These are phyloP conservation scores for Cecropterus lyciades DNA, from an alignment of 1,140 invertebrate species.

Conservation along the genomic window DNA sequence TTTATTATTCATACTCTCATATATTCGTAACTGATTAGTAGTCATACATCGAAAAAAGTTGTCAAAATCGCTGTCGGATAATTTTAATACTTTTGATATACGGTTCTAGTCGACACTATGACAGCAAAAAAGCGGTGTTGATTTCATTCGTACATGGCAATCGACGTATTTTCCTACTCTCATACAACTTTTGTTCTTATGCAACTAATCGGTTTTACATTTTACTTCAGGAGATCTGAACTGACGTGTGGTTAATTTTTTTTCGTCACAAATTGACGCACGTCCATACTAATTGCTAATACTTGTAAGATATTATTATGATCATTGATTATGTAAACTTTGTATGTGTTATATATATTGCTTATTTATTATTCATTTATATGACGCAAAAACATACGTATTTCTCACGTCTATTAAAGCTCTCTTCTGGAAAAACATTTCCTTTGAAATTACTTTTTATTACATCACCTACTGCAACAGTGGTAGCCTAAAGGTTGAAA, in stretches of 20 bases:
- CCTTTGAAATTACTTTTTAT: too few species aligned
- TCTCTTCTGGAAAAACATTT: too few species aligned
- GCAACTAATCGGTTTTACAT: slow-evolving; percentile 27
- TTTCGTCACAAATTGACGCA: slow-evolving; percentile 25
- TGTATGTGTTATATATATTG: slow-evolving; percentile 1
- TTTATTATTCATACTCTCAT: too few species aligned
- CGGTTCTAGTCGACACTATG: slow-evolving; percentile 3
- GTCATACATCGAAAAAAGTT: too few species aligned
- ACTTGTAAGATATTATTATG: slow-evolving; percentile 7
- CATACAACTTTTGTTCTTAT: slow-evolving; percentile 21
- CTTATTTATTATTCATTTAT: slow-evolving; percentile 1
- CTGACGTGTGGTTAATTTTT: slow-evolving; percentile 13
- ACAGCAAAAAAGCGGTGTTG: not conserved
- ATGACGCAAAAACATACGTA: not conserved
- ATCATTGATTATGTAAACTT: slow-evolving; percentile 12
- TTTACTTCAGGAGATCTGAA: slow-evolving; percentile 13
- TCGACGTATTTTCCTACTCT: slow-evolving; percentile 16
- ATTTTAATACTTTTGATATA: not conserved
- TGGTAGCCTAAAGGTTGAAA: too few species aligned
- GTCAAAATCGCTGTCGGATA: slow-evolving; percentile 1
- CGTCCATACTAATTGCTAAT: slow-evolving; percentile 15
- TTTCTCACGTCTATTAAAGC: too few species aligned
- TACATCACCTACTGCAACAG: too few species aligned
- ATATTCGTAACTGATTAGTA: too few species aligned
- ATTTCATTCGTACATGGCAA: not conserved